Evolutionary conservation across 2,113 vertebrate species (phyloP).

Genomic region (Apodemus speciosus): DNA sequence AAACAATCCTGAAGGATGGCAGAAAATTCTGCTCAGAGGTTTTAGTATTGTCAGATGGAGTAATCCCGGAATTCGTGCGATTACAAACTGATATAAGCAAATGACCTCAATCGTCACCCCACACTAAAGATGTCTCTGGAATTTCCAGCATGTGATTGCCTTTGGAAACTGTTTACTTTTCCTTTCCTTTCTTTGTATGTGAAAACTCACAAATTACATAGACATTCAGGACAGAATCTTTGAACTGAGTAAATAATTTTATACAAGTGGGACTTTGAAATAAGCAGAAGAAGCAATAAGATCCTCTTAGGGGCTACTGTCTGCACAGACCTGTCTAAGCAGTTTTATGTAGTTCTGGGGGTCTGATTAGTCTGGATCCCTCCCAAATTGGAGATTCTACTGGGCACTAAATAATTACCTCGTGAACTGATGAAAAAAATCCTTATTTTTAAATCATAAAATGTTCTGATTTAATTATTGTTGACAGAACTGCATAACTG

Average conservation of each 20-base stretch:
- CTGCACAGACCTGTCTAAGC: constrained; percentile 19
- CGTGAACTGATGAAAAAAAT: not conserved
- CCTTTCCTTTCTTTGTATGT: constrained; percentile 58
- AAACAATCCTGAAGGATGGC: constrained; percentile 63
- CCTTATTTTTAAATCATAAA: constrained; percentile 16
- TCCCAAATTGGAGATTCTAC: not conserved
- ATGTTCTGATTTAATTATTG: constrained; percentile 20
- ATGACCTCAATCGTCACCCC: constrained; percentile 62
- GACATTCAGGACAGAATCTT: constrained; percentile 62
- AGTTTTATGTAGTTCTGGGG: constrained; percentile 16
- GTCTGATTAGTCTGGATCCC: constrained; percentile 43
- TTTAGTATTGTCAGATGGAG: constrained; percentile 65
- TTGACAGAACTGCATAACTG: not conserved
- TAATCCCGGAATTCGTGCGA: constrained; percentile 42
- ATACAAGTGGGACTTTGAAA: constrained; percentile 47
- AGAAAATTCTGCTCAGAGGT: constrained; percentile 70
- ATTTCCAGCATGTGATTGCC: constrained; percentile 3
- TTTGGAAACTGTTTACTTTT: constrained; percentile 64
- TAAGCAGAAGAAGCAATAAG: not conserved
- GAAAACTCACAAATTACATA: constrained; percentile 58
- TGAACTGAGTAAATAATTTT: constrained; percentile 72
- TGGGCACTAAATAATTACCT: not conserved
- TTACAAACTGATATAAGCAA: constrained; percentile 70
- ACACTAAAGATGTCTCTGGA: not conserved
- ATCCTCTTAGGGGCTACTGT: constrained; percentile 42